Base-by-base conservation (phyloP, 2,797 vertebrate genomes). In the Sylvia borin region DNA sequence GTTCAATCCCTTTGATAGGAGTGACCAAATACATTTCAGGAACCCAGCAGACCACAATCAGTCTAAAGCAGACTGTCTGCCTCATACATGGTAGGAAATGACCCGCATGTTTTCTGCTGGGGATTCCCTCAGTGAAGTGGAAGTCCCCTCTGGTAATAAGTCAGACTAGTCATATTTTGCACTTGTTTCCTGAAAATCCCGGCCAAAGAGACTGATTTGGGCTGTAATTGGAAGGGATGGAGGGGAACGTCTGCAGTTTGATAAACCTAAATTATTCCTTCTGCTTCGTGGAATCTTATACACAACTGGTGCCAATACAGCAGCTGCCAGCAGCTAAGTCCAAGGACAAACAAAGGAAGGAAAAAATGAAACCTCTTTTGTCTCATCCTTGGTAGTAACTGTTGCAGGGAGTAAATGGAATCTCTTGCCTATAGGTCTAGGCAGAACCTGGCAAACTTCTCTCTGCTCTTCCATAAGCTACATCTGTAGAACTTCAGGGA, bases 91-190 rank as follows among this genome's bases (percentile, higher is more conserved):
- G 74, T 84, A 80, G 87, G 81, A 94, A 92, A 81, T 60, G 36
- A 95, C 85, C 79, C 21, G 0, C 27, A 0, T 42, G 14, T 45
- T 92, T 72, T 83, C 82, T 74, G 60, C 67, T 3, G 18, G 88
- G 95, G 53, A 93, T 96, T 95, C 74, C 95, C 91, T 38, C 22
- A 16, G 48, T 42, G 26, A 73, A 88, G 70, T 61, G 85, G 88
- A 95, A 96, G 74, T 95, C 77, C 88, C 83, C 67, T 54, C 42
- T n/a, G 74, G 42, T n/a, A 61, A 0, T 66, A 85, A 65, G 71
- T 81, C 70, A 94, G 43, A 55, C 24, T 38, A 47, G 51, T 68
- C 40, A 10, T 48, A 71, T 27, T 92, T 86, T 90, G 43, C 34
- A 43, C 45, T 88, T 80, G 55, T 81, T 79, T 78, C 76, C 64